A percentile compares a stretch with the other conserved stretches of the same genome.
Evolutionary conservation across 2,797 vertebrate species (phyloP).

Genomic region (Cyprinodon diabolis): DNA sequence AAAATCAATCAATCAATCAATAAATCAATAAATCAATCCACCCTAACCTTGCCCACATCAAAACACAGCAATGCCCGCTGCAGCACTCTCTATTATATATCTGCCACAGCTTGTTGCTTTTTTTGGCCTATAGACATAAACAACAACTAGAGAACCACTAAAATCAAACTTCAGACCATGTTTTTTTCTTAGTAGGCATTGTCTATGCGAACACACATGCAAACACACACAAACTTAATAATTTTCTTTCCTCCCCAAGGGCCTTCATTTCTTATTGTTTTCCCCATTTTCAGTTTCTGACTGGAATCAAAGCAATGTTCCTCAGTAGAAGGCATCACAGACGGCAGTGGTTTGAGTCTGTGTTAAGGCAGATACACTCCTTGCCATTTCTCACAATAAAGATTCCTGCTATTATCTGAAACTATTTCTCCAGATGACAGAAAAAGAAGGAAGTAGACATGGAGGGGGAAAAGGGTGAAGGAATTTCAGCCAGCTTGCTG

Average conservation of each 20-base stretch:
- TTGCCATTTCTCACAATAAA: constrained; percentile 74
- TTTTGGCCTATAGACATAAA: constrained; percentile 11
- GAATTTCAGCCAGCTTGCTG: constrained; percentile 67
- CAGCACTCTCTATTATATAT: neutral
- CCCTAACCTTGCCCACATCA: neutral
- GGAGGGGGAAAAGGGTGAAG: constrained; percentile 52
- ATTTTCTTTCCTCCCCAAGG: constrained; percentile 18
- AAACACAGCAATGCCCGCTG: neutral
- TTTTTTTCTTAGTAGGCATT: constrained; percentile 21
- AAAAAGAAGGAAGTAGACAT: constrained; percentile 58
- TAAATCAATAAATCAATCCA: too few relatives aligned
- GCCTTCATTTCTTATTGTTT: constrained; percentile 61
- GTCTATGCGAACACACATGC: constrained; percentile 1
- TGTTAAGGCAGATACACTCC: constrained; percentile 64
- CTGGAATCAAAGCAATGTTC: constrained; percentile 54
- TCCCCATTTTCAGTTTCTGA: constrained; percentile 40
- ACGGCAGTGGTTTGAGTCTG: constrained; percentile 68
- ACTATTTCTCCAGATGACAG: constrained; percentile 72
- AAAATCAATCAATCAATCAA: constrained; percentile 14
- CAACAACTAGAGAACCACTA: constrained; percentile 32
- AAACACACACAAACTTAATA: constrained; percentile 3
- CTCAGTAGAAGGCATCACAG: constrained; percentile 56
- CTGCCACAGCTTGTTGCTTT: neutral
- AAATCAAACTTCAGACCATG: constrained; percentile 44
- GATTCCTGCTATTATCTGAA: constrained; percentile 79